phyloP scores from a whole-genome alignment of 2,888 invertebrate genomes.

The Metellina segmentata region DNA sequence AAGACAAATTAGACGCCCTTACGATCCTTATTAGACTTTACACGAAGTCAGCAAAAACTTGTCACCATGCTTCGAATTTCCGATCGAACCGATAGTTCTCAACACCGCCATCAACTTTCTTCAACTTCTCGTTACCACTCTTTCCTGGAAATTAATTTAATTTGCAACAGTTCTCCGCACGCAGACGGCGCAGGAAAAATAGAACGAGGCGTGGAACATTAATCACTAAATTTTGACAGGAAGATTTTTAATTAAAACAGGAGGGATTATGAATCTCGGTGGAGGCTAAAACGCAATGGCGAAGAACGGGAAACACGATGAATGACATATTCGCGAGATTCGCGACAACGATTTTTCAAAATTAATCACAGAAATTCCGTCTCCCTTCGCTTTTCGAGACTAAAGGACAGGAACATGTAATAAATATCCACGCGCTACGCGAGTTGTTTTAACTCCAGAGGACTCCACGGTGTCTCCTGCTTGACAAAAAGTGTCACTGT shows the following conservation, averaged over 20 bases:
- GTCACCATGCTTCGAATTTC: not conserved
- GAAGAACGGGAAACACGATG: conserved; percentile 67
- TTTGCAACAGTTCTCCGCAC: conserved; percentile 25
- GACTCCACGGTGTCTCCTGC: conserved; percentile 34
- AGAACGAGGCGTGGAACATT: conserved; percentile 62
- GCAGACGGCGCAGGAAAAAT: conserved; percentile 23
- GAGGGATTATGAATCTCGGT: conserved; percentile 66
- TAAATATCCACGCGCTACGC: conserved; percentile 47
- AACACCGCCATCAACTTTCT: not conserved
- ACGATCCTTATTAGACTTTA: no score
- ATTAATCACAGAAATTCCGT: conserved; percentile 72
- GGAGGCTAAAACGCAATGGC: conserved; percentile 19
- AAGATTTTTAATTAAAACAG: conserved; percentile 76
- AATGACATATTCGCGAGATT: conserved; percentile 67
- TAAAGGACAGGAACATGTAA: conserved; percentile 71
- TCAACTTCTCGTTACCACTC: conserved; percentile 10
- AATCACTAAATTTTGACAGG: conserved; percentile 76
- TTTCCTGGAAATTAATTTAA: conserved; percentile 58
- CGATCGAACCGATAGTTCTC: not conserved
- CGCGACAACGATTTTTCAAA: conserved; percentile 74
- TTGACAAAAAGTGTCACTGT: conserved; percentile 61
- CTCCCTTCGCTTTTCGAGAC: conserved; percentile 53
- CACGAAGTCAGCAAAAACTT: not conserved
- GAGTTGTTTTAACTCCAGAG: conserved; percentile 43
- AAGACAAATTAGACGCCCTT: no score